These are phyloP conservation scores for Chlorodrepanis virens DNA, from an alignment of 2,113 vertebrate genomes.

Conservation along the genomic window DNA sequence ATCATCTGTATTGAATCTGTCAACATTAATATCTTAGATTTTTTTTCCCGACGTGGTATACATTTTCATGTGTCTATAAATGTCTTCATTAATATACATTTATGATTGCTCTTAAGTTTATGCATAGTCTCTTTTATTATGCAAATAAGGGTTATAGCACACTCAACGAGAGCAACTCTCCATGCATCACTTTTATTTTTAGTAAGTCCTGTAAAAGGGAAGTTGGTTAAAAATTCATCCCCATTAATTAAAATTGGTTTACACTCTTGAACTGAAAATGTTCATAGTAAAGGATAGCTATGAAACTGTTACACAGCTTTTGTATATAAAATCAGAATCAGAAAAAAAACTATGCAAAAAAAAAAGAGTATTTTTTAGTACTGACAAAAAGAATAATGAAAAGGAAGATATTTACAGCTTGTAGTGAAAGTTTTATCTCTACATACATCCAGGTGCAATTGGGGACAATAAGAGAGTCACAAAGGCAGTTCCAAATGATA, in stretches of 20 bases:
- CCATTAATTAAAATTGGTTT: constrained; percentile 52
- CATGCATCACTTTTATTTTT: constrained; percentile 54
- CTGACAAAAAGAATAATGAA: constrained; percentile 17
- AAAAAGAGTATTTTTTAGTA: neutral
- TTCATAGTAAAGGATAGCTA: neutral
- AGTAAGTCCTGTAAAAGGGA: constrained; percentile 45
- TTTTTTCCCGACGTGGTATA: neutral
- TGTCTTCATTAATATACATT: constrained; percentile 47
- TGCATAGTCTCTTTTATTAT: constrained; percentile 43
- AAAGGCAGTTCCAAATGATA: neutral
- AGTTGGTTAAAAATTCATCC: constrained; percentile 35
- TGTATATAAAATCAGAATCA: neutral
- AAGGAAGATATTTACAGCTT: neutral
- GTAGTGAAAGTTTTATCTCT: constrained; percentile 14
- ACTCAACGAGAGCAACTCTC: neutral
- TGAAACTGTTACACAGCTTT: neutral
- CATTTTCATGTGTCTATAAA: constrained; percentile 50
- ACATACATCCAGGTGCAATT: neutral
- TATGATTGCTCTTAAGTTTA: constrained; percentile 49
- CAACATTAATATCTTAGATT: constrained; percentile 23
- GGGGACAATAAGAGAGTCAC: constrained; percentile 3
- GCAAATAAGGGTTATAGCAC: constrained; percentile 20
- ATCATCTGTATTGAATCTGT: constrained; percentile 46
- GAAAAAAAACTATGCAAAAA: neutral
- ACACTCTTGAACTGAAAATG: constrained; percentile 32